Evolutionary conservation across 2,113 vertebrate genomes (phyloP).

Genomic region (Nothocercus julius): DNA sequence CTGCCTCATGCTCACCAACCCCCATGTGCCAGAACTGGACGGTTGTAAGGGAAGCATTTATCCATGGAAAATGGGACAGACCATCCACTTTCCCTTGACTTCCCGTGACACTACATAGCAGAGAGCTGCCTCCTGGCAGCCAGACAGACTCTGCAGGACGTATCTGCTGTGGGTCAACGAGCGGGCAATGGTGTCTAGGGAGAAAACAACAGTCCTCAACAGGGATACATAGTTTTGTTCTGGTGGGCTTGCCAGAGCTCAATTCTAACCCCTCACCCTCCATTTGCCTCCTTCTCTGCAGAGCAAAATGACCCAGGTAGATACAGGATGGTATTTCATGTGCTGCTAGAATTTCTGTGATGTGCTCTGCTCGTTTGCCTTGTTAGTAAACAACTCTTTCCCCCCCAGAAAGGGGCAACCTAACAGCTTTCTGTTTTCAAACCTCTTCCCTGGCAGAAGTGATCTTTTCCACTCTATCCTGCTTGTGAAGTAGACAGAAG

Average conservation of each 20-base stretch:
- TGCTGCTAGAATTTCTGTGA: not conserved
- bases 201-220: not conserved
- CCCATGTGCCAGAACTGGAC: not conserved
- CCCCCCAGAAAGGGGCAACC: not conserved
- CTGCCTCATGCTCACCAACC: not conserved
- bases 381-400: not conserved
- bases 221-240: not conserved
- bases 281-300: not conserved
- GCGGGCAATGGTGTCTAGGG: not conserved
- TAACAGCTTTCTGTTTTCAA: not conserved
- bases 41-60: not conserved
- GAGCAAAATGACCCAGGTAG: not conserved
- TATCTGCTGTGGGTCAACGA: not conserved
- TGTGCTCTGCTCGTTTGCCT: not conserved
- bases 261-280: not conserved
- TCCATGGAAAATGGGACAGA: not conserved
- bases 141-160: not conserved
- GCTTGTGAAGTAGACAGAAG: not conserved
- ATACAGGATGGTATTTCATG: not conserved
- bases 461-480: not conserved
- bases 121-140: not conserved
- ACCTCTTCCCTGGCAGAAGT: not conserved
- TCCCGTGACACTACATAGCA: not conserved
- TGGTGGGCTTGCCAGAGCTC: not conserved
- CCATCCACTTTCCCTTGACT: accelerated